Percentiles rank a stretch among this genome's conserved stretches.
Conservation (phyloP, 2,113 vertebrate species). For the Saccopteryx leptura region DNA sequence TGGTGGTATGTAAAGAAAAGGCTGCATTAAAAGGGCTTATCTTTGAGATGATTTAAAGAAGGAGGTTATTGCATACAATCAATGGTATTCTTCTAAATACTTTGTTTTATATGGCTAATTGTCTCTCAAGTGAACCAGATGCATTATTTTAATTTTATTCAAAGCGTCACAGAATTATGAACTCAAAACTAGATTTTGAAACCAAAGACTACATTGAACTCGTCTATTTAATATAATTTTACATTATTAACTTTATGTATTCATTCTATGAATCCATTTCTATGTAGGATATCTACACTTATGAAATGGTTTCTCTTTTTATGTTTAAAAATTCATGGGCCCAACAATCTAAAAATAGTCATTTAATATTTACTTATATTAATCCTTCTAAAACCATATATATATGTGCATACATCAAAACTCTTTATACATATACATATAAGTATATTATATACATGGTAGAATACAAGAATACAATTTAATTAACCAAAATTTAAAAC, state of each 20-base stretch:
- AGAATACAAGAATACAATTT: neutral
- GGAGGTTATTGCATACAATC: neutral
- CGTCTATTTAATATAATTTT: neutral
- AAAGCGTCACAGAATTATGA: neutral
- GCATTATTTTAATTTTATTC: constrained; percentile 7
- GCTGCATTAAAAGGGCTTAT: neutral
- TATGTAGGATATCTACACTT: neutral
- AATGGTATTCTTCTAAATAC: neutral
- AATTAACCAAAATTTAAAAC: neutral
- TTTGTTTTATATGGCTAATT: neutral
- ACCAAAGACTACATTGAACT: neutral
- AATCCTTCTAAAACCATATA: neutral
- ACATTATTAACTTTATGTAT: neutral
- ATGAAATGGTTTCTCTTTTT: neutral
- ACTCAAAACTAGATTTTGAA: constrained; percentile 28
- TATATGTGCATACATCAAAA: neutral
- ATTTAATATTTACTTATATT: neutral
- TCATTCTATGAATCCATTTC: constrained; percentile 2
- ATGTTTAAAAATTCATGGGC: neutral
- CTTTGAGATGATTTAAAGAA: neutral
- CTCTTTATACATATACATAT: neutral
- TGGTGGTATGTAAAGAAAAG: neutral
- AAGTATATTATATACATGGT: neutral
- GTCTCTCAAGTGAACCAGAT: neutral
- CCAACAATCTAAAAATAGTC: neutral